These are phyloP conservation scores for Premnoplex brunnescens DNA, from an alignment of 2,797 vertebrate species.

Conservation along the genomic window DNA sequence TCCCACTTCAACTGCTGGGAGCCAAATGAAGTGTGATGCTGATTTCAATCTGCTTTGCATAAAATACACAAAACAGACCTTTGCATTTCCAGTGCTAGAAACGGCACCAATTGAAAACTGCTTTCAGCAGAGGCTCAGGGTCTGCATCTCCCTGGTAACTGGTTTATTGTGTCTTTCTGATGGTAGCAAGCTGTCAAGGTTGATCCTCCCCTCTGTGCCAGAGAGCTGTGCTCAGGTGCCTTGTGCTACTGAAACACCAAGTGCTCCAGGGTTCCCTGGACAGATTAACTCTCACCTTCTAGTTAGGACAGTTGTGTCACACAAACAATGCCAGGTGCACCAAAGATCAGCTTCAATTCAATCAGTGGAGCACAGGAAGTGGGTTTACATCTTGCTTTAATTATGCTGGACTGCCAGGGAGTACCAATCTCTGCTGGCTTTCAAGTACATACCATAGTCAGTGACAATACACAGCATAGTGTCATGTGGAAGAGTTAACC, in stretches of 20 bases:
- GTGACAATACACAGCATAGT: fast-evolving
- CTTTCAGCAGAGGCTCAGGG: neutral
- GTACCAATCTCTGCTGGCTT: neutral
- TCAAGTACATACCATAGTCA: fast-evolving
- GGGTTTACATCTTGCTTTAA: neutral
- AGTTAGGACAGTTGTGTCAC: neutral
- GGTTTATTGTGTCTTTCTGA: neutral
- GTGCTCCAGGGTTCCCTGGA: neutral
- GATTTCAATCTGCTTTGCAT: slow-evolving; percentile 32
- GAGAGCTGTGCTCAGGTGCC: neutral
- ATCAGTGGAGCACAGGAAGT: neutral
- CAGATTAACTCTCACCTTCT: neutral
- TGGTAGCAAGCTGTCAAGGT: neutral
- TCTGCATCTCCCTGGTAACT: neutral
- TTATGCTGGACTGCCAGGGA: neutral
- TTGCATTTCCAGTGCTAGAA: neutral
- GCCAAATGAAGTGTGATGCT: slow-evolving; percentile 4
- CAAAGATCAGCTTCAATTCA: neutral
- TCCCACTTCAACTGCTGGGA: neutral
- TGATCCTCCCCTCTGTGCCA: neutral
- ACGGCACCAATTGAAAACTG: neutral
- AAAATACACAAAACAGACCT: slow-evolving; percentile 25
- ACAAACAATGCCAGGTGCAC: neutral
- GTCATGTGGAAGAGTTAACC: neutral
- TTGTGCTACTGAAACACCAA: neutral